A percentile compares a stretch with the other conserved stretches of the same genome.
phyloP scores from a whole-genome alignment of 2,888 invertebrate species.

The Gisinianus flammeolus region DNA sequence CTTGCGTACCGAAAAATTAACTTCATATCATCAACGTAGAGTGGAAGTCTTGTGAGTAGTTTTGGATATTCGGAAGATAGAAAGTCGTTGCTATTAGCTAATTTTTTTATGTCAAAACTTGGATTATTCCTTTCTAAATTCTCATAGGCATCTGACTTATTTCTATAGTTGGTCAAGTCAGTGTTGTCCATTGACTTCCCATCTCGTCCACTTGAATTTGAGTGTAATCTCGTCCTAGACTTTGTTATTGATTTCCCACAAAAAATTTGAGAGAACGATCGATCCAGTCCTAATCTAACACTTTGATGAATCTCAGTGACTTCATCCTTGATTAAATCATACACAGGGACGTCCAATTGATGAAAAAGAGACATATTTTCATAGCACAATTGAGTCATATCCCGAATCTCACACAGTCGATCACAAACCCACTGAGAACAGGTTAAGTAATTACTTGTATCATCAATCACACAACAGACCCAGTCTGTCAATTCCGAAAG shows the following conservation, averaged over 20 bases:
- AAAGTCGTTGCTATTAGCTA: slow-evolving; percentile 27
- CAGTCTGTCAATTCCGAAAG: slow-evolving; percentile 26
- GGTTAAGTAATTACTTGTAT: slow-evolving; percentile 22
- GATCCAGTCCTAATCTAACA: background rate
- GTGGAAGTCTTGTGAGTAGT: slow-evolving; percentile 36
- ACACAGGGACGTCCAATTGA: background rate
- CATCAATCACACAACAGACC: slow-evolving; percentile 22
- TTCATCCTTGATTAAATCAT: background rate
- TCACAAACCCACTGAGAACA: slow-evolving; percentile 36
- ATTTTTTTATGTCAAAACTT: too few species aligned
- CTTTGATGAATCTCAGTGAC: background rate
- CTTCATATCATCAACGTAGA: slow-evolving; percentile 11
- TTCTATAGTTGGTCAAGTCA: too few species aligned
- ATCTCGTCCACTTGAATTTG: too few species aligned
- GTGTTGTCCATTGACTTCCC: too few species aligned
- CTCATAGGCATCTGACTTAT: too few species aligned
- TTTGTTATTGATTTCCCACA: too few species aligned
- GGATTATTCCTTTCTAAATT: too few species aligned
- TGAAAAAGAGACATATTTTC: slow-evolving; percentile 23
- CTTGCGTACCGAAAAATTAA: background rate
- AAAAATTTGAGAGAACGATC: too few species aligned
- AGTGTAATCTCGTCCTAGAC: too few species aligned
- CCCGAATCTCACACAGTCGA: slow-evolving; percentile 40
- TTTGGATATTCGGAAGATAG: slow-evolving; percentile 45
- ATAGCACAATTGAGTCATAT: slow-evolving; percentile 39